These are phyloP conservation scores for Acrobasis consociella DNA, from an alignment of 2,888 invertebrate genomes.

Conservation along the genomic window DNA sequence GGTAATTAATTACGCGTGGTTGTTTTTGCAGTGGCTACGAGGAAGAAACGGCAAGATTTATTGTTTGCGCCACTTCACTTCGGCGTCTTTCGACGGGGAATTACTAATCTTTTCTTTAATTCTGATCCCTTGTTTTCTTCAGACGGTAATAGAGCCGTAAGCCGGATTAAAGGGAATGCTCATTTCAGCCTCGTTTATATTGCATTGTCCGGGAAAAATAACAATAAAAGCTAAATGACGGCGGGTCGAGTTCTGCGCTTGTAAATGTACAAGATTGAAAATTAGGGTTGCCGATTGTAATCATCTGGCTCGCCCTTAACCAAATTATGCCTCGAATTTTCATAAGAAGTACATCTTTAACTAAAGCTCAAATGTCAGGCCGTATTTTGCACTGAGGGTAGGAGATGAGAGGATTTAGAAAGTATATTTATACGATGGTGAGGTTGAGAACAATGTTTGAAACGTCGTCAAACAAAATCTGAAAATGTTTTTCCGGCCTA, in stretches of 20 bases:
- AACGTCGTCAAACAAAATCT: too few relatives aligned
- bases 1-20: constrained; percentile 75
- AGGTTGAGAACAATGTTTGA: too few relatives aligned
- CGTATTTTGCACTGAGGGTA: not conserved
- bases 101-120: constrained; percentile 75
- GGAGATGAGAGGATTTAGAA: too few relatives aligned
- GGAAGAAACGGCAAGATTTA: constrained; percentile 74
- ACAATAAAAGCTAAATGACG: constrained; percentile 30
- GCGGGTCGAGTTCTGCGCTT: constrained; percentile 28
- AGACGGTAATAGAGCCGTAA: constrained; percentile 63
- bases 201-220: constrained; percentile 47
- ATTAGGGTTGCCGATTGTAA: constrained; percentile 20
- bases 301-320: constrained; percentile 10
- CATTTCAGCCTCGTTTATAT: constrained; percentile 60
- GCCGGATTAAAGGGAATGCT: constrained; percentile 63
- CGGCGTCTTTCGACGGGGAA: constrained; percentile 49
- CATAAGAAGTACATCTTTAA: not conserved
- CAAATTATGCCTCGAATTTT: constrained; percentile 1
- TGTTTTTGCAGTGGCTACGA: constrained; percentile 69
- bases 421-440: too few relatives aligned
- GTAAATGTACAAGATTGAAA: constrained; percentile 23
- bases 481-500: too few relatives aligned
- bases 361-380: not conserved
- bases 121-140: constrained; percentile 72
- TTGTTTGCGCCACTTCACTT: constrained; percentile 64